Conservation (phyloP, 2,888 invertebrate genomes). For the Gari tellinella region DNA sequence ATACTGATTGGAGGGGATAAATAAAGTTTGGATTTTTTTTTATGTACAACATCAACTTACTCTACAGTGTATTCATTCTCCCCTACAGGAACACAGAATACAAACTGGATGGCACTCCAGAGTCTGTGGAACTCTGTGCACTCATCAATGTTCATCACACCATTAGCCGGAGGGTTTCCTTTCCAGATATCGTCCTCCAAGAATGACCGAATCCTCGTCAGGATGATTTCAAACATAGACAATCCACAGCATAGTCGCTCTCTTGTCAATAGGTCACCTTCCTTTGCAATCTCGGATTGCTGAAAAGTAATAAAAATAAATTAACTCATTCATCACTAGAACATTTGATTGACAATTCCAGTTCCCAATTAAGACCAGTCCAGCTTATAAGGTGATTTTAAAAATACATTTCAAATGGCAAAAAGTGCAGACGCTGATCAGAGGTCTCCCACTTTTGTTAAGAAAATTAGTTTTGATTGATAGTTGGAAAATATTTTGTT, state of each 20-base stretch:
- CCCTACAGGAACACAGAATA: slow-evolving; percentile 98
- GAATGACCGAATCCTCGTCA: slow-evolving; percentile 93
- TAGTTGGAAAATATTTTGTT: too few relatives aligned
- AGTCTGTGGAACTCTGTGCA: slow-evolving; percentile 97
- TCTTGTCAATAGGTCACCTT: slow-evolving; percentile 97
- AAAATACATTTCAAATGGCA: too few relatives aligned
- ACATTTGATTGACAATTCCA: too few relatives aligned
- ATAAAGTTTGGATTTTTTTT: too few relatives aligned
- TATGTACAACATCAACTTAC: slow-evolving; percentile 86
- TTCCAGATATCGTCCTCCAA: slow-evolving; percentile 90
- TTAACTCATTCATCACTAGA: background rate
- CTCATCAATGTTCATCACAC: slow-evolving; percentile 98
- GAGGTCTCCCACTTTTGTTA: too few relatives aligned
- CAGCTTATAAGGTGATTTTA: background rate
- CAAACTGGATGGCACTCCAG: slow-evolving; percentile 99
- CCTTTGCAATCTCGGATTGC: slow-evolving; percentile 97
- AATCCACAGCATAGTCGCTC: slow-evolving; percentile 99
- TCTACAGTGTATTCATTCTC: slow-evolving; percentile 98
- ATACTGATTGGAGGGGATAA: too few relatives aligned
- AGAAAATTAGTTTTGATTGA: too few relatives aligned
- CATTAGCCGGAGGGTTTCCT: slow-evolving; percentile 92
- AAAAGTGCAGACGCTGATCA: too few relatives aligned
- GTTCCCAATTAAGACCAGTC: too few relatives aligned
- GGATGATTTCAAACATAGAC: slow-evolving; percentile 97
- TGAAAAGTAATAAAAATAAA: slow-evolving; percentile 82